Evolutionary conservation across 2,113 vertebrate species (phyloP), one percentile per base, ranked within the genome.

Genomic region (Mandrillus leucophaeus): DNA sequence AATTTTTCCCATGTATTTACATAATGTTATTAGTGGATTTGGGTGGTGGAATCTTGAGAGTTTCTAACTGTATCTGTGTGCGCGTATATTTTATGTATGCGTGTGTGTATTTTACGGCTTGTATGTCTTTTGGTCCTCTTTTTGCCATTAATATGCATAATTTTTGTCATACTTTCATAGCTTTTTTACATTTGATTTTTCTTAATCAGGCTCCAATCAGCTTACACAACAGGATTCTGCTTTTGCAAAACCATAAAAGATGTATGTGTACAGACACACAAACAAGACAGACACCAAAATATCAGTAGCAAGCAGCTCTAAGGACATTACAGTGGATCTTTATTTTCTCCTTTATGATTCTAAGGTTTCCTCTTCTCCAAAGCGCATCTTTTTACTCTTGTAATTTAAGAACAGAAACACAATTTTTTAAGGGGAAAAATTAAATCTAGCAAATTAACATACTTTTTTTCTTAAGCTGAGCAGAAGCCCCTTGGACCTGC

Each of bases 21-120:
- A 27, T 3, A 20, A n/a, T 9, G 45, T 20, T 0, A 35, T 40
- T 0, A 27, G 45, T 11, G 3, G n/a, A 35, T 18, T 16, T 20
- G 11, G 22, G 43, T 52, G 70, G 17, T 61, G 13, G 72, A 40
- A 50, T 8, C 7, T 30, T 7, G 35, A 18, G 48, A 18, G 23
- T 10, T 38, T 52, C 5, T 3, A 2, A 6, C 0, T 22, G 27
- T 5, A 35, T 20, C 14, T 30, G 66, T 9, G 48, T 25, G 20
- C 3, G 30, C 2, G 0, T 59, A 23, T 52, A 1, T 6, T 14
- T 35, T 23, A 3, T 30, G n/a, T 30, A 20, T 23, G 30, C 23
- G 61, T 45, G 61, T n/a, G 20, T 3, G 30, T 5, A 8, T 30
- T 25, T 30, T 32, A 68, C 2, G 14, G 66, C 66, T 68, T 43